These are phyloP conservation scores for Drosophila asahinai DNA, from an alignment of 1,140 invertebrate genomes.

Conservation along the genomic window DNA sequence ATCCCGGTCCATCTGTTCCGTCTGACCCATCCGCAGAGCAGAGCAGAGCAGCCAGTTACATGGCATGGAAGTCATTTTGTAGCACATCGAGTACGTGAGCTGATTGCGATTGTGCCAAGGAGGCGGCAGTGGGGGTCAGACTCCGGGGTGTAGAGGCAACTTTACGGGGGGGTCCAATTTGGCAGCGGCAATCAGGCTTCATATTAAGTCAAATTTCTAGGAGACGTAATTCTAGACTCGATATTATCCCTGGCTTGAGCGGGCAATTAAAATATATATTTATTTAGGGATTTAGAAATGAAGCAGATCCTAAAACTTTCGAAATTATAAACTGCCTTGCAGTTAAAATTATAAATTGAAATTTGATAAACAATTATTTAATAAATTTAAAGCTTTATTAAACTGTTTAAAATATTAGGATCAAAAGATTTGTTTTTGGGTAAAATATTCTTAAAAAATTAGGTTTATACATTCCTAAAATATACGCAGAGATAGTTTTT, in stretches of 20 bases:
- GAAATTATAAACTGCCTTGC: too few relatives aligned
- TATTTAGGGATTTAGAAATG: not conserved
- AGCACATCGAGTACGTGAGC: conserved; percentile 78
- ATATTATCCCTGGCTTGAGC: not conserved
- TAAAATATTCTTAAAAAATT: too few relatives aligned
- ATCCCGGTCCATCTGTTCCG: conserved; percentile 37
- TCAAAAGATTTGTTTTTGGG: too few relatives aligned
- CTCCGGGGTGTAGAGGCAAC: conserved; percentile 3
- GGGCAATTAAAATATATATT: not conserved
- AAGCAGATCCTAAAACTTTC: too few relatives aligned
- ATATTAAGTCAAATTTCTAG: not conserved
- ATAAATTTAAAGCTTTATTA: too few relatives aligned
- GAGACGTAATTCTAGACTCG: not conserved
- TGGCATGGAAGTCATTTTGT: conserved; percentile 78
- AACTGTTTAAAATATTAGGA: too few relatives aligned
- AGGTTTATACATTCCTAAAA: too few relatives aligned
- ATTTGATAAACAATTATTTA: too few relatives aligned
- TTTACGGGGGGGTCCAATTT: conserved; percentile 1
- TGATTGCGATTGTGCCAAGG: conserved; percentile 15
- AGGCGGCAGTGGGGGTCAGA: not conserved
- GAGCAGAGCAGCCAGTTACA: conserved; percentile 68
- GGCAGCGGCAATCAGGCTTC: conserved; percentile 1
- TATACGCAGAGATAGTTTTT: too few relatives aligned
- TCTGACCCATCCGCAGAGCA: conserved; percentile 14
- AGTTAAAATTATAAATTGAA: too few relatives aligned